Evolutionary conservation across 2,888 invertebrate genomes (phyloP), one percentile per base, ranked within the genome.

Genomic region (Scaptomyza reducta): DNA sequence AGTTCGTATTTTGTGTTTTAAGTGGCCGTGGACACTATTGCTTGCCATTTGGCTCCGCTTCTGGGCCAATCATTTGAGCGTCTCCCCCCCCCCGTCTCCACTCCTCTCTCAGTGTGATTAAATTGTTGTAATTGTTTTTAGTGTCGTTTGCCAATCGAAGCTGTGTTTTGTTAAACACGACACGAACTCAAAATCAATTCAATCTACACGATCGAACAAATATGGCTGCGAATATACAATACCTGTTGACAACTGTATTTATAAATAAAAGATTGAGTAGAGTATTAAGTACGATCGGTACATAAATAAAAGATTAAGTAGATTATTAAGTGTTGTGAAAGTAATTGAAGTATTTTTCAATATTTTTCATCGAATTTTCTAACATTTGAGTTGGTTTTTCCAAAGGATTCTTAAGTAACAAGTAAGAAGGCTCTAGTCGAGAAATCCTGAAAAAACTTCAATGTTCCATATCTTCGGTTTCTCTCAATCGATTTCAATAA

Each of bases 21-120:
- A 73, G 44, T 73, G 74, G 42, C 74, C 68, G 22, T 73, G 68
- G 74, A 49, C 53, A 56, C 41, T 73, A 73, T 38, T 49, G 47
- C 47, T 49, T 71, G 70, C 56, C 74, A 73, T 68, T 67, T 71
- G 70, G 60, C 74, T 35, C 51, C 67, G 45, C 54, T 40, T 59
- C 42, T 66, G 74, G 33, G n/a, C 45, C 54, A 57, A 22, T 18
- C 44, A 41, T 40, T 65, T 64, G 27, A 56, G 40, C 47, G 35
- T 11, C 9, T 16, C 25, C 13, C 27, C 45, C n/a, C 16, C 13
- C 13, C 27, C 31, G 1, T 18, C 10, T 25, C 40, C 6, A n/a
- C 53, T 4, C 14, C 22, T 6, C 13, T 7, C 10, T 18, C 22
- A 29, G 33, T 51, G 42, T 9, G 68, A 76, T 79, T 79, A 58